phyloP scores from a whole-genome alignment of 2,113 vertebrate genomes.

The Trichechus manatus region DNA sequence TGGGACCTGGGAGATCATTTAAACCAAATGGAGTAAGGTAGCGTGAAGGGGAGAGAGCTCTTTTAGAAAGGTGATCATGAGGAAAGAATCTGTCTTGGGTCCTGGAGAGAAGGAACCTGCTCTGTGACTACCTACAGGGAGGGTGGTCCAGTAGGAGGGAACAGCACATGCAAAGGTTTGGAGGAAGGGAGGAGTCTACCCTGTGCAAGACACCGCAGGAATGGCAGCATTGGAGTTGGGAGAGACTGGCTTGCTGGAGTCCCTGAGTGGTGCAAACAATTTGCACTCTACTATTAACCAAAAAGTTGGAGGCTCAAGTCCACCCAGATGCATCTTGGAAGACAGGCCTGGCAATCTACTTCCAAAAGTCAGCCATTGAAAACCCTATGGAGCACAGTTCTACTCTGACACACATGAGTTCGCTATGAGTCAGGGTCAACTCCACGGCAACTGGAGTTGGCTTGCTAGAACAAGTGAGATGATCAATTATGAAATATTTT shows the following conservation, averaged over 20 bases:
- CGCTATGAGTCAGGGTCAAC: neutral
- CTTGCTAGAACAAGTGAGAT: neutral
- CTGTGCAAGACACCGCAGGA: neutral
- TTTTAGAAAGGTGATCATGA: neutral
- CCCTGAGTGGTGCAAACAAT: neutral
- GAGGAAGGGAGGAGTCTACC: neutral
- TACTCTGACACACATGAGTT: neutral
- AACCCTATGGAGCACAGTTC: neutral
- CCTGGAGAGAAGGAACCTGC: neutral
- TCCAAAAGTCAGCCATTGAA: neutral
- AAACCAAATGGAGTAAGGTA: neutral
- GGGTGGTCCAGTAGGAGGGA: neutral
- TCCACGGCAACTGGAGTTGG: neutral
- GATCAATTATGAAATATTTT: constrained; percentile 25
- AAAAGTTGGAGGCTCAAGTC: neutral
- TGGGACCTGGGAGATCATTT: neutral
- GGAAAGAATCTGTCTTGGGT: neutral
- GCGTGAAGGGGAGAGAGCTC: neutral
- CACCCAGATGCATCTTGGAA: neutral
- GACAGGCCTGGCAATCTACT: neutral
- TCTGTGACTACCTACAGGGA: neutral
- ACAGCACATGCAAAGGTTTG: neutral
- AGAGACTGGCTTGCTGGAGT: neutral
- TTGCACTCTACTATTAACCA: neutral
- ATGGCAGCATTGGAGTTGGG: neutral